These are phyloP conservation scores for Chrysopilus asiliformis DNA, from an alignment of 2,888 invertebrate genomes.

Conservation along the genomic window DNA sequence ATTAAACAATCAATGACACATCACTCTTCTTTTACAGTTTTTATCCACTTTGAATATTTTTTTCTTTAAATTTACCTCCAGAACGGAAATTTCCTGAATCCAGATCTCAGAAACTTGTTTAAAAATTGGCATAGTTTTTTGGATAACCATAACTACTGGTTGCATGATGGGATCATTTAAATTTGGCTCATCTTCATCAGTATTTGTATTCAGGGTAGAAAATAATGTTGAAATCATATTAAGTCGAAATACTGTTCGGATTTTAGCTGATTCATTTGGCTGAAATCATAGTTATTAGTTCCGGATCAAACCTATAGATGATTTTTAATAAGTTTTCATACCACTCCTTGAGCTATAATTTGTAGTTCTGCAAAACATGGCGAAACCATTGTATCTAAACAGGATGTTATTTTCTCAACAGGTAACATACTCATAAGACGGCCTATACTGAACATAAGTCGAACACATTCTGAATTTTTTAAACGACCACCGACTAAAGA, in stretches of 20 bases:
- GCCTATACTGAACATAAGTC: slow-evolving; percentile 65
- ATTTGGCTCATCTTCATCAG: slow-evolving; percentile 29
- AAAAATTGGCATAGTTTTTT: slow-evolving; percentile 49
- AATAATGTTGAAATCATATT: slow-evolving; percentile 56
- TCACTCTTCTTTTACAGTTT: too few species aligned
- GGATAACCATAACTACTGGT: slow-evolving; percentile 45
- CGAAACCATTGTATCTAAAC: slow-evolving; percentile 54
- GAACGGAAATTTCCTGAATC: slow-evolving; percentile 46
- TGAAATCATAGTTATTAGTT: slow-evolving; percentile 21
- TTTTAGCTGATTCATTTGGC: slow-evolving; percentile 38
- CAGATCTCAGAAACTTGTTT: slow-evolving; percentile 46
- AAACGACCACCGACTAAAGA: slow-evolving; percentile 42
- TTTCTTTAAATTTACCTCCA: slow-evolving; percentile 40
- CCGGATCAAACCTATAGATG: too few species aligned
- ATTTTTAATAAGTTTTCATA: slow-evolving; percentile 22
- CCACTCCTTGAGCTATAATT: slow-evolving; percentile 39
- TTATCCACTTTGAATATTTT: too few species aligned
- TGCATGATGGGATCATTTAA: slow-evolving; percentile 33
- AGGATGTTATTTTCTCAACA: slow-evolving; percentile 47
- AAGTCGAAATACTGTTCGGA: slow-evolving; percentile 45
- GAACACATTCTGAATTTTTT: slow-evolving; percentile 52
- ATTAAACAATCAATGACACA: too few species aligned
- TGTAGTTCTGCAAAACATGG: slow-evolving; percentile 51
- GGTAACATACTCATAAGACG: slow-evolving; percentile 55
- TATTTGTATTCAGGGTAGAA: slow-evolving; percentile 43